A percentile compares a stretch with the other conserved stretches of the same genome.
Evolutionary conservation across 1,140 invertebrate species (phyloP).

Genomic region (Littorina saxatilis): DNA sequence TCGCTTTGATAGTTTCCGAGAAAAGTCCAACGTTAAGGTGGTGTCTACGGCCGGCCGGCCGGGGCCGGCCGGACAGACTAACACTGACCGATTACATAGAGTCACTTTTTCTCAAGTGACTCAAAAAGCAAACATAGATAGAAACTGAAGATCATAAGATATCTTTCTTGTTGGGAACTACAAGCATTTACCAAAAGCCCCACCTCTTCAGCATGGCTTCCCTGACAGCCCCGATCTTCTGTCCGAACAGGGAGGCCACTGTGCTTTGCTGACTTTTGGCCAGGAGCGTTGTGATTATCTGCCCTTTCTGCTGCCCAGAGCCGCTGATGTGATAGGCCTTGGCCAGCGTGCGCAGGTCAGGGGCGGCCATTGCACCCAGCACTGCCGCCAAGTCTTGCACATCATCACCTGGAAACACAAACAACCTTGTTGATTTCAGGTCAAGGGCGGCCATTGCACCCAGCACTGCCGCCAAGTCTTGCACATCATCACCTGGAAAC

Average conservation of each 20-base stretch:
- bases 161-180: no score
- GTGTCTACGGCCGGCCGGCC: no score
- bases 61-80: no score
- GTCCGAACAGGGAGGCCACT: slow-evolving; percentile 60
- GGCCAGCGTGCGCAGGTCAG: slow-evolving; percentile 68
- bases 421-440: slow-evolving; percentile 44
- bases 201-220: slow-evolving; percentile 59
- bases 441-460: slow-evolving; percentile 68
- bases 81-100: no score
- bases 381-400: slow-evolving; percentile 64
- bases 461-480: slow-evolving; percentile 65
- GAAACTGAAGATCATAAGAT: no score
- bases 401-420: slow-evolving; percentile 57
- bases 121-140: no score
- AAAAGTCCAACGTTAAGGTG: no score
- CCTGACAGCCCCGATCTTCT: slow-evolving; percentile 38
- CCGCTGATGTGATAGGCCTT: slow-evolving; percentile 69
- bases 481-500: slow-evolving; percentile 62
- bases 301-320: slow-evolving; percentile 54
- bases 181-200: no score
- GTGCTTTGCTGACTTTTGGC: slow-evolving; percentile 70
- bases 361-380: slow-evolving; percentile 67
- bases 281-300: slow-evolving; percentile 61
- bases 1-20: no score
- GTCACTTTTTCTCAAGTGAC: no score